A percentile compares a stretch with the other conserved stretches of the same genome.
These are phyloP conservation scores for Eulemur mongoz DNA, from an alignment of 2,797 vertebrate genomes.

Conservation along the genomic window DNA sequence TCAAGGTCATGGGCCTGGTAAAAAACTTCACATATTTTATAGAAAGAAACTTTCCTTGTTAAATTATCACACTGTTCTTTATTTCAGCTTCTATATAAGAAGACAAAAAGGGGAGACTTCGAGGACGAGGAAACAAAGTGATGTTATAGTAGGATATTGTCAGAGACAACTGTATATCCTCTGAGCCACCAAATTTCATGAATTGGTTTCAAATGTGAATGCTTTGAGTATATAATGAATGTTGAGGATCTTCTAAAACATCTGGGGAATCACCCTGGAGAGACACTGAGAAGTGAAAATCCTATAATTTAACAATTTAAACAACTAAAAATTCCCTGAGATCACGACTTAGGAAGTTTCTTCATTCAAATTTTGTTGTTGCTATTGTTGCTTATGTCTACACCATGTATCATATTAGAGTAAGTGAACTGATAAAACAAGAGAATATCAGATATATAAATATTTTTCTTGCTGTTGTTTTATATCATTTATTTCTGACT, in stretches of 20 bases:
- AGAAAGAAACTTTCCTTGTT: background rate
- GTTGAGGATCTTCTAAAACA: background rate
- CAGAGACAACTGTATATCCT: fast-evolving
- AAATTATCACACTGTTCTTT: fast-evolving
- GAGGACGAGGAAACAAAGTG: background rate
- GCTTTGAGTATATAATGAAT: background rate
- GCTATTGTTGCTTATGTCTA: background rate
- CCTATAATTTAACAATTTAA: background rate
- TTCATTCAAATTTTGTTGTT: background rate
- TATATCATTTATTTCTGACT: background rate
- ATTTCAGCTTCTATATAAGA: background rate
- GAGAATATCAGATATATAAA: fast-evolving
- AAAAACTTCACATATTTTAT: background rate
- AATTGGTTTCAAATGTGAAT: background rate
- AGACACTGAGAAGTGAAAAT: background rate
- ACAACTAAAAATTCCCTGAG: background rate
- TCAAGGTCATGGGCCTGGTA: background rate
- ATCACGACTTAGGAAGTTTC: background rate
- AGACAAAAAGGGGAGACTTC: fast-evolving
- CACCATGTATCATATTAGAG: background rate
- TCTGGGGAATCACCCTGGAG: background rate
- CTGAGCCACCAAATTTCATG: background rate
- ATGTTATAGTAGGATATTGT: fast-evolving
- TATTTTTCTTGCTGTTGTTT: background rate
- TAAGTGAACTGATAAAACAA: fast-evolving